phyloP scores from a whole-genome alignment of 2,113 vertebrate species.

The Cryptomyrus ogoouensis region DNA sequence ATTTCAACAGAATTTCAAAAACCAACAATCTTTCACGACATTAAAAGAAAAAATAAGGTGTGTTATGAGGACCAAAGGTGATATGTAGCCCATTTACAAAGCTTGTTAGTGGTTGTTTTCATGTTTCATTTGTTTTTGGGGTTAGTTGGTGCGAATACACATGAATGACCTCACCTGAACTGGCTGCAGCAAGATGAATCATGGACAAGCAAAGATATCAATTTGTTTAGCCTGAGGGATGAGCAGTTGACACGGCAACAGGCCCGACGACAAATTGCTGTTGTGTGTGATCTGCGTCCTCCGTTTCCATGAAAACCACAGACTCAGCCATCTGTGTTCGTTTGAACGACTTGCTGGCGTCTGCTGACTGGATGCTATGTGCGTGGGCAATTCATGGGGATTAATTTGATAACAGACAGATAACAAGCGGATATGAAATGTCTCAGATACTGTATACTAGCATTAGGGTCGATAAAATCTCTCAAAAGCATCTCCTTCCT shows the following conservation, averaged over 20 bases:
- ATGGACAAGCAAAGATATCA: neutral
- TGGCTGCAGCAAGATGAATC: neutral
- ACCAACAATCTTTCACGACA: neutral
- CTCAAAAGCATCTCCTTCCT: slow-evolving; percentile 81
- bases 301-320: neutral
- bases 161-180: neutral
- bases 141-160: too few species aligned
- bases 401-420: slow-evolving; percentile 12
- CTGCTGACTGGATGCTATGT: neutral
- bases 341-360: neutral
- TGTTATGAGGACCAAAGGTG: neutral
- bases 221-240: neutral
- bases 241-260: neutral
- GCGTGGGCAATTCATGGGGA: slow-evolving; percentile 5
- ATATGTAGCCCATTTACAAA: neutral
- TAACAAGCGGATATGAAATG: slow-evolving; percentile 9
- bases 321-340: neutral
- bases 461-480: slow-evolving; percentile 81
- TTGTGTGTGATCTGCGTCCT: neutral
- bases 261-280: neutral
- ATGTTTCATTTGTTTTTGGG: neutral
- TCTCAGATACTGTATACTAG: slow-evolving; percentile 80
- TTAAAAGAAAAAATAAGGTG: neutral
- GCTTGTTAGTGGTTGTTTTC: neutral
- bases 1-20: neutral